Evolutionary conservation across 1,140 invertebrate species (phyloP).

Genomic region (Andricus grossulariae): DNA sequence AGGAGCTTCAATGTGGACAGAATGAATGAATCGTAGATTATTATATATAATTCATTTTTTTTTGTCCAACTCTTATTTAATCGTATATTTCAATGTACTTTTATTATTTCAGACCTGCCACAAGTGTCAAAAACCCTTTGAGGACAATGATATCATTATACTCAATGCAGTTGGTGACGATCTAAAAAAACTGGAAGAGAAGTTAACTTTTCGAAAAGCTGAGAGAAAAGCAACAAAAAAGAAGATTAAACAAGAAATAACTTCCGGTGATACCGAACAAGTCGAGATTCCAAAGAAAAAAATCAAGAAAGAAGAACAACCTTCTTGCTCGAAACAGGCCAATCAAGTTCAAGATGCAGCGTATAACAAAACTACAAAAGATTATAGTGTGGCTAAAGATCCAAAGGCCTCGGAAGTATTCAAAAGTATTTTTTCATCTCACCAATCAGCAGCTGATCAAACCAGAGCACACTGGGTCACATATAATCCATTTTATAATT

Average conservation of each 20-base stretch:
- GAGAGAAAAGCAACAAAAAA: constrained; percentile 86
- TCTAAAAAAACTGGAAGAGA: constrained; percentile 80
- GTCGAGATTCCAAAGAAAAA: constrained; percentile 58
- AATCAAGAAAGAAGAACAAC: constrained; percentile 62
- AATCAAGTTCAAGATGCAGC: constrained; percentile 78
- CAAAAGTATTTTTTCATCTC: constrained; percentile 96
- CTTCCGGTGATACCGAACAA: constrained; percentile 45
- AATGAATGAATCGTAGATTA: no score
- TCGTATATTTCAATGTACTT: neutral
- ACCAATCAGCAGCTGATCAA: constrained; percentile 90
- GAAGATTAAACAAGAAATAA: constrained; percentile 75
- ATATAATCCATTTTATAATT: constrained; percentile 98
- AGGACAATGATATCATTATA: constrained; percentile 87
- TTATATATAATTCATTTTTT: no score
- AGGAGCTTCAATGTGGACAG: no score
- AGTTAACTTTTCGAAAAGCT: constrained; percentile 80
- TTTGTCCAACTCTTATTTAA: no score
- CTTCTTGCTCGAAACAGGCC: neutral
- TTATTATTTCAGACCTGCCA: constrained; percentile 70
- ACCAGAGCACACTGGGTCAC: constrained; percentile 97
- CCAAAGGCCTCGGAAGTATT: constrained; percentile 92
- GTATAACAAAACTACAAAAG: constrained; percentile 85
- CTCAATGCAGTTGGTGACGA: constrained; percentile 92
- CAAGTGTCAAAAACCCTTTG: constrained; percentile 87
- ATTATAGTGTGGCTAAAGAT: constrained; percentile 94